phyloP scores from a whole-genome alignment of 2,797 vertebrate species.

The Alauda arvensis region DNA sequence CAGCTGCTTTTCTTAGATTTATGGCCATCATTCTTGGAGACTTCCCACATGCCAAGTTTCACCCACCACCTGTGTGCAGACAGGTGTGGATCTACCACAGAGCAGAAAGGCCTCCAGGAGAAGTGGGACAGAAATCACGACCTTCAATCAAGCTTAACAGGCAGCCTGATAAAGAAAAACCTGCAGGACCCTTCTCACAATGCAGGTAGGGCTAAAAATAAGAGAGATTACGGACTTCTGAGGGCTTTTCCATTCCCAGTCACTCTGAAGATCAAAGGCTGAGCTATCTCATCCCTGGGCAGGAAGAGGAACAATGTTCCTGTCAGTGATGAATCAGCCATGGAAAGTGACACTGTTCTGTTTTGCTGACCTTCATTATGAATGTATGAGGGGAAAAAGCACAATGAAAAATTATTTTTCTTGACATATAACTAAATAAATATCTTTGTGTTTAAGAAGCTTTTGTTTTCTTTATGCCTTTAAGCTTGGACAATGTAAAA shows the following conservation, averaged over 20 bases:
- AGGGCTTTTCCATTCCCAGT: background rate
- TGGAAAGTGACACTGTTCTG: background rate
- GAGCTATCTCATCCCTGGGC: background rate
- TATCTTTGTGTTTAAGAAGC: constrained; percentile 1
- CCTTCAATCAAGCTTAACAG: background rate
- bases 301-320: background rate
- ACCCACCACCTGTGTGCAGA: background rate
- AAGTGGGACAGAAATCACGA: background rate
- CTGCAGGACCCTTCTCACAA: background rate
- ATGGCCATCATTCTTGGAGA: background rate
- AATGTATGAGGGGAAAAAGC: background rate
- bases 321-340: background rate
- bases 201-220: background rate
- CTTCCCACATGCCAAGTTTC: background rate
- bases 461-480: constrained; percentile 26
- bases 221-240: background rate
- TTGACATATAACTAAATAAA: constrained; percentile 14
- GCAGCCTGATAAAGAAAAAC: background rate
- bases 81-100: background rate
- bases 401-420: constrained; percentile 19
- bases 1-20: background rate
- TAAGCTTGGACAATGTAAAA: background rate
- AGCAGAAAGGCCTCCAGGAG: background rate
- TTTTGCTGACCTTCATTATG: constrained; percentile 7
- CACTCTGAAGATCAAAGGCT: background rate